phyloP scores from a whole-genome alignment of 2,113 vertebrate genomes.

The Oreocharis arfaki region DNA sequence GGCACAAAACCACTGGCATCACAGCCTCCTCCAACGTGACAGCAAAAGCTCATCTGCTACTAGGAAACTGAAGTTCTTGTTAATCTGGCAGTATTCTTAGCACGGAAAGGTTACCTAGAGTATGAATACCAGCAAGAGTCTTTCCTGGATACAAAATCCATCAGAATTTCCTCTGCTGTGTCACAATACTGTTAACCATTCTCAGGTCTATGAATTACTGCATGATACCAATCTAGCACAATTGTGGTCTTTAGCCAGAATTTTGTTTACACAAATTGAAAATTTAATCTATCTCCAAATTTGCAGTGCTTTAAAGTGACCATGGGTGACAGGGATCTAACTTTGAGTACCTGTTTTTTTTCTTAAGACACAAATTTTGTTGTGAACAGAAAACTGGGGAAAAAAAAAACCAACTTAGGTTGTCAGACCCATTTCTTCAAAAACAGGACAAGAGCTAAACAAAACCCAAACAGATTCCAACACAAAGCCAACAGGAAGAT shows the following conservation, averaged over 20 bases:
- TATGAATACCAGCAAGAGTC: not conserved
- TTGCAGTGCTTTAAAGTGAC: not conserved
- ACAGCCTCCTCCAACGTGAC: not conserved
- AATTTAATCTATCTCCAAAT: not conserved
- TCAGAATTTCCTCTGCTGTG: not conserved
- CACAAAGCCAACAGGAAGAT: not conserved
- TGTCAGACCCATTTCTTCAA: not conserved
- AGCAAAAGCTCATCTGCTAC: not conserved
- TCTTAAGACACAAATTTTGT: not conserved
- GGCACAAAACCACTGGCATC: not conserved
- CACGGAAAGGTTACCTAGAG: not conserved
- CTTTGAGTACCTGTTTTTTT: accelerated
- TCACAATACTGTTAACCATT: not conserved
- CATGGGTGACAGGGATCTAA: not conserved
- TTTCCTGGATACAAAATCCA: not conserved
- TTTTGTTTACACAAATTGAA: not conserved
- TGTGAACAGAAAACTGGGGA: not conserved
- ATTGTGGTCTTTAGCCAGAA: not conserved
- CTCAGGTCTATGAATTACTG: not conserved
- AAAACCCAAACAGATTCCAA: not conserved
- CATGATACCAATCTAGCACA: not conserved
- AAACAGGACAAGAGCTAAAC: not conserved
- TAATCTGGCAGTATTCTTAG: not conserved
- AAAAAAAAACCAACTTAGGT: no score
- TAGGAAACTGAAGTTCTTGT: not conserved